phyloP scores from a whole-genome alignment of 2,888 invertebrate genomes.

The Agrochola circellaris region DNA sequence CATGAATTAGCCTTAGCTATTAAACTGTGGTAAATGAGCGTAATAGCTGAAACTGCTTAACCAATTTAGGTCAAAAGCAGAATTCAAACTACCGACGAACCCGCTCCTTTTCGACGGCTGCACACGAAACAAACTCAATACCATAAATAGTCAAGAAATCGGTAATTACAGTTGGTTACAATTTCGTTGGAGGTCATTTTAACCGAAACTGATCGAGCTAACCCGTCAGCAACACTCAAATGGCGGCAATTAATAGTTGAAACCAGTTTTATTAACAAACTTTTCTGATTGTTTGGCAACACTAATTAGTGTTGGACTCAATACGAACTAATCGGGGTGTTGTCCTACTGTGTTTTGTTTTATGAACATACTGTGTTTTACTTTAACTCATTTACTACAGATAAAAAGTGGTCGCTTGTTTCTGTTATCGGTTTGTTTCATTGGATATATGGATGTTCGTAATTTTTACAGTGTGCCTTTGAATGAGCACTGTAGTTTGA shows the following conservation, averaged over 20 bases:
- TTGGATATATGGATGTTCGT: not conserved
- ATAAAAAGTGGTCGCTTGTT: slow-evolving; percentile 26
- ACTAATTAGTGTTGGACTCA: slow-evolving; percentile 76
- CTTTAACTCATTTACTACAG: slow-evolving; percentile 4
- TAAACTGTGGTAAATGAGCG: not conserved
- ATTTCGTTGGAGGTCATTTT: slow-evolving; percentile 47
- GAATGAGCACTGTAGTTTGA: too few species aligned
- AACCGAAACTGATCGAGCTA: slow-evolving; percentile 52
- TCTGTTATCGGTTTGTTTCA: slow-evolving; percentile 20
- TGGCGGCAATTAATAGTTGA: slow-evolving; percentile 76
- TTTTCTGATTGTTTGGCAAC: slow-evolving; percentile 74
- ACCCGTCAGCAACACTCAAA: slow-evolving; percentile 65
- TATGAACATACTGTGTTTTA: slow-evolving; percentile 46
- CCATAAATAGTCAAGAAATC: slow-evolving; percentile 42
- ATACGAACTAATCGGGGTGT: slow-evolving; percentile 59
- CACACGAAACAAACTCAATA: slow-evolving; percentile 18
- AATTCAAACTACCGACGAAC: slow-evolving; percentile 9
- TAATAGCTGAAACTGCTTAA: slow-evolving; percentile 13
- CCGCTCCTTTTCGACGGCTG: slow-evolving; percentile 9
- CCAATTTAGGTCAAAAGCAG: slow-evolving; percentile 8
- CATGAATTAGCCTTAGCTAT: not conserved
- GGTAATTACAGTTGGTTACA: slow-evolving; percentile 45
- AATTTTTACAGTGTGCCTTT: not conserved
- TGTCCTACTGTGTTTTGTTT: slow-evolving; percentile 56
- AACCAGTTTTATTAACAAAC: slow-evolving; percentile 76